Evolutionary conservation across 2,888 invertebrate species (phyloP).

Genomic region (Cerceris rybyensis): DNA sequence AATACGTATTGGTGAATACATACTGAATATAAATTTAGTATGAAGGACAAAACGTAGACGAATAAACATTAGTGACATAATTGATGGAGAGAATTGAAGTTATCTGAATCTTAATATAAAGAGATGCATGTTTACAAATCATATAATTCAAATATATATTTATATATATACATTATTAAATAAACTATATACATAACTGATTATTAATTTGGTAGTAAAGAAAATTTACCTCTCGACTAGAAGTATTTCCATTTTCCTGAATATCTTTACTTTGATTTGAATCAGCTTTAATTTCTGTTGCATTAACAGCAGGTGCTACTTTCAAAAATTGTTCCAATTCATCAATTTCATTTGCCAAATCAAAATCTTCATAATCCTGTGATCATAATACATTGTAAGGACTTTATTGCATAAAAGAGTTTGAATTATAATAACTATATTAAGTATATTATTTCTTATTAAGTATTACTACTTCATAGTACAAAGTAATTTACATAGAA

Average conservation of each 20-base stretch:
- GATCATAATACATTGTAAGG: constrained; percentile 63
- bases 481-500: too few relatives aligned
- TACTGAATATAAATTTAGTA: constrained; percentile 57
- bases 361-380: constrained; percentile 96
- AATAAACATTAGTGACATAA: constrained; percentile 26
- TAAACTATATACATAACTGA: neutral
- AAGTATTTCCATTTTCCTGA: constrained; percentile 80
- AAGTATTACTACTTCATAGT: neutral
- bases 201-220: neutral
- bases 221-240: constrained; percentile 80
- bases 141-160: neutral
- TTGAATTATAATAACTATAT: too few relatives aligned
- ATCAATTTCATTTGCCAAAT: constrained; percentile 94
- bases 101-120: neutral
- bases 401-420: neutral
- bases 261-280: constrained; percentile 72
- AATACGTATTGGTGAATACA: constrained; percentile 48
- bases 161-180: too few relatives aligned
- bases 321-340: constrained; percentile 94
- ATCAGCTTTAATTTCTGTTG: constrained; percentile 80
- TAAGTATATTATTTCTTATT: too few relatives aligned
- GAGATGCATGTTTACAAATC: neutral
- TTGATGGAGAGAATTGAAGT: neutral
- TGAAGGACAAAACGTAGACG: constrained; percentile 39
- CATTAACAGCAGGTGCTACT: constrained; percentile 85